These are phyloP conservation scores for Ctenomys sociabilis DNA, from an alignment of 2,113 vertebrate genomes.

Conservation along the genomic window DNA sequence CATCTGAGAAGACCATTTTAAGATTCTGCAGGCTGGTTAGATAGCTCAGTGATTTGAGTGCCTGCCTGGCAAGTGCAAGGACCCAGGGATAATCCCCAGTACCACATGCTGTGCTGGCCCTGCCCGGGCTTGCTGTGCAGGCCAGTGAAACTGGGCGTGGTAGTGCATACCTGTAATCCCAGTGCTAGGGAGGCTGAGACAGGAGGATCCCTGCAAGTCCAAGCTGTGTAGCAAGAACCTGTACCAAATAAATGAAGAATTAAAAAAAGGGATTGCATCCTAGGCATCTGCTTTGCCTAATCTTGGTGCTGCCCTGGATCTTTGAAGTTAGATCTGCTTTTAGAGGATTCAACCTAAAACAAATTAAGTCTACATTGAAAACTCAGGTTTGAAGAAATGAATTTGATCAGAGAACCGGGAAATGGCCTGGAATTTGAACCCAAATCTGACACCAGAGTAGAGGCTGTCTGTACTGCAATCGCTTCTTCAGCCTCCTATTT, in stretches of 20 bases:
- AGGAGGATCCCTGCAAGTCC: no score
- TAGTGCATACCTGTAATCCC: no score
- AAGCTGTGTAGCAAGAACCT: no score
- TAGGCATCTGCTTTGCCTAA: not conserved
- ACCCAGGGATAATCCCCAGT: no score
- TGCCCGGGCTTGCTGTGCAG: no score
- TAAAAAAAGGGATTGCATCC: no score
- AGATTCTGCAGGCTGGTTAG: not conserved
- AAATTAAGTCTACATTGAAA: not conserved
- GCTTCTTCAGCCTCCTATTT: not conserved
- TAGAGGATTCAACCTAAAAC: not conserved
- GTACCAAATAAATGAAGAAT: no score
- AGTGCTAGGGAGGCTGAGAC: no score
- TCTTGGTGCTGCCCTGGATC: not conserved
- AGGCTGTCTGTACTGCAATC: not conserved
- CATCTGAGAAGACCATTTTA: not conserved
- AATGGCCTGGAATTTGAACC: conserved; percentile 21
- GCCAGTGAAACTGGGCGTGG: no score
- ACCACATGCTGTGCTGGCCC: no score
- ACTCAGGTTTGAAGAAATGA: not conserved
- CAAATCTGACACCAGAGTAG: not conserved
- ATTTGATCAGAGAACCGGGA: conserved; percentile 10
- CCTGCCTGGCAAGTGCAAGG: no score
- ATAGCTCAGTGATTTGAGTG: no score
- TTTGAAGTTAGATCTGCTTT: conserved; percentile 33